Evolutionary conservation across 2,888 invertebrate genomes (phyloP), one percentile per base, ranked within the genome.

Genomic region (Drosophila tripunctata): DNA sequence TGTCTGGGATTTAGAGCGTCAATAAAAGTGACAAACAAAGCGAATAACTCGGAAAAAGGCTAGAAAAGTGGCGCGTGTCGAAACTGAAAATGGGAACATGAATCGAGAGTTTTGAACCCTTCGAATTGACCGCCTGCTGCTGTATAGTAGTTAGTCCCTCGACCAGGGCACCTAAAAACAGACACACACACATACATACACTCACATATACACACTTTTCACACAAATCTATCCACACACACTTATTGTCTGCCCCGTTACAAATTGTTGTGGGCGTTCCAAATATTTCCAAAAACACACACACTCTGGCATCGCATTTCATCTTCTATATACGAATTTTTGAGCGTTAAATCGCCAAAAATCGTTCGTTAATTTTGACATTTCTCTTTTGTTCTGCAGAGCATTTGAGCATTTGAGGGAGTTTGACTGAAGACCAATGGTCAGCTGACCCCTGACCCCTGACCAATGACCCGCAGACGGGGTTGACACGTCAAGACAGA

Each of bases 241-340:
- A 58, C 79, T 31, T 31, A 67, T 63, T 78, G 82, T 84, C 84
- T 61, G 57, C 48, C 78, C 90, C 89, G 87, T 89, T 87, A 90
- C 90, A 91, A 90, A 91, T 91, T 91, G 89, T 91, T 91, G 91
- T 90, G 91, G 90, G 91, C 91, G 91, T 90, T 89, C 65, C 87
- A 89, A 90, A 90, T 91, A 73, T 68, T 67, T 63, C 73, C 54
- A 27, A 52, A 66, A 45, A 52, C 47, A 47, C 4, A 14, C 48
- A 47, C 35, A 19, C 47, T 33, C 45, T 57, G 24, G 76, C 45
- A 48, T 87, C 71, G 66, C 61, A 81, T 81, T 85, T 87, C 88
- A 82, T 75, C 65, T 86, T 74, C 22, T 43, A 58, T 43, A 58
- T 74, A 71, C 63, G 66, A 50, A 62, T 68, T 88, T 83, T 76